Base-by-base conservation (phyloP, 2,797 vertebrate species). In the Amblyopsis hoosieri region DNA sequence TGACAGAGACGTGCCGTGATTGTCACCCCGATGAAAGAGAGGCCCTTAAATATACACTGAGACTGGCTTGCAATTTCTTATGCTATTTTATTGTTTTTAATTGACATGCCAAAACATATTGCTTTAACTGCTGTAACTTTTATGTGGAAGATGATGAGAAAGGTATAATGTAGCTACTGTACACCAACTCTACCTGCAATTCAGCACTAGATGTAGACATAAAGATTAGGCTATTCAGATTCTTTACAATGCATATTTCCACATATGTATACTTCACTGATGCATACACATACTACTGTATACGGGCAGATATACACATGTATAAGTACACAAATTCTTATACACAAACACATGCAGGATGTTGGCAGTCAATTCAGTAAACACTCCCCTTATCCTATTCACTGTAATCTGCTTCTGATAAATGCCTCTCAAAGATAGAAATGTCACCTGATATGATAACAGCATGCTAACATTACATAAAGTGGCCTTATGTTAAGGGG, bases 381-480 rank as follows among this genome's bases (percentile, higher is more conserved):
- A 89, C 90, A 91, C 90, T 89, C 85, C 80, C 72, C 84, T 92
- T 90, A 89, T 90, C 86, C 87, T 83, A 84, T 88, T 79, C 75
- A 86, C 86, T 90, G 83, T 89, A 90, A 91, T 91, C 89, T 91
- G 86, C 85, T 82, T 85, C 89, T 90, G 91, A 94, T 93, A 92
- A 92, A 92, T 85, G 85, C 90, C 81, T 80, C 89, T 91, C 87
- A 89, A 88, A 90, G 90, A 91, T 90, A 90, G 85, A 88, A 89
- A 90, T 87, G 92, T 90, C 90, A 92, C 89, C 91, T 92, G 90
- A 93, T 91, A 90, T 87, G 87, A 86, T 90, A 89, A 85, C 80
- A 83, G 76, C 75, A 76, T 84, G 84, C 88, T 85, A 84, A 82
- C 76, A 67, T 87, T 88, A 90, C 89, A 84, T 89, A 88, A 90